Evolutionary conservation across 2,113 vertebrate genomes (phyloP).

Genomic region (Ornithorhynchus anatinus): DNA sequence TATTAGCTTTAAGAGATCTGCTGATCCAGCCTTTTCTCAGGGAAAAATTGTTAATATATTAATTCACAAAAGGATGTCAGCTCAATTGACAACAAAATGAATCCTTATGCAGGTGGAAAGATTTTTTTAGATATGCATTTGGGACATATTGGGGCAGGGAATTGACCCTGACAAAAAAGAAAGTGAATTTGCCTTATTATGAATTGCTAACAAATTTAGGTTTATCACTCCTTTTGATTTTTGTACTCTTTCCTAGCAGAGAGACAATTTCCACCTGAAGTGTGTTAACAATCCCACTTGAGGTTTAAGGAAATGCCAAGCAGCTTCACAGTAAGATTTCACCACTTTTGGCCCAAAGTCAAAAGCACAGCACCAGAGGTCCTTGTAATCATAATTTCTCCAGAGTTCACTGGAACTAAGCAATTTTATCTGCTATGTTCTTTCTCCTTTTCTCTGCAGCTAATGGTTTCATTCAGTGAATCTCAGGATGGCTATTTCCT

Average conservation of each 20-base stretch:
- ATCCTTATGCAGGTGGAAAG: neutral
- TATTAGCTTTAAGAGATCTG: neutral
- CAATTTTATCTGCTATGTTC: neutral
- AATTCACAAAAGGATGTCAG: neutral
- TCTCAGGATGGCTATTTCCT: neutral
- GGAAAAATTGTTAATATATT: neutral
- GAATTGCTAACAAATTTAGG: neutral
- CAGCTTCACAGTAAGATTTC: conserved; percentile 7
- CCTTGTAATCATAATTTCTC: conserved; percentile 7
- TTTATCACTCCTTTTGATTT: neutral
- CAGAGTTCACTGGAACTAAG: conserved; percentile 15
- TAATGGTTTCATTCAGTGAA: conserved; percentile 17
- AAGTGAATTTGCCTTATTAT: neutral
- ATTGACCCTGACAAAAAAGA: neutral
- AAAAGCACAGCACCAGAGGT: neutral
- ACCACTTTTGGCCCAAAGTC: neutral
- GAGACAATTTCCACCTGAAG: neutral
- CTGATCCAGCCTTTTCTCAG: neutral
- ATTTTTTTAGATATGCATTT: neutral
- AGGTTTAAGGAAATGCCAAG: conserved; percentile 29
- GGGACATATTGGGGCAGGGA: neutral
- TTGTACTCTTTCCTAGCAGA: neutral
- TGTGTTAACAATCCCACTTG: neutral
- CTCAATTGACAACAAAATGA: neutral
- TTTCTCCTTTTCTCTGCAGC: neutral